Conservation (phyloP, 1,140 invertebrate genomes). For the Glossosoma conforme region DNA sequence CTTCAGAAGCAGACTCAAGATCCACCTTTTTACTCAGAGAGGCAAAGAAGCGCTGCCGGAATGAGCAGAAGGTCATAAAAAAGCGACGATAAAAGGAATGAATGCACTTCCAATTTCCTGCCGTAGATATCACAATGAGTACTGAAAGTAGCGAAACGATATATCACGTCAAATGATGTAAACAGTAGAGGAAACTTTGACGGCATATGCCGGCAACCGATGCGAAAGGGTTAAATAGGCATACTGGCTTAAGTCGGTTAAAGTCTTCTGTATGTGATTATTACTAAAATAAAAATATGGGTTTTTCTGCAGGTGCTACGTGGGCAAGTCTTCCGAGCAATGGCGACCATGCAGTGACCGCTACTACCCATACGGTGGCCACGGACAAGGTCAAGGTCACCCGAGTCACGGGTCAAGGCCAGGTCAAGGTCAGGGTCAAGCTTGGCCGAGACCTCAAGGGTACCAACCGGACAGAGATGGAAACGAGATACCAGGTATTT, state of each 20-base stretch:
- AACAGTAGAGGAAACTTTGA: no score
- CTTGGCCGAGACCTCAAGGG: slow-evolving; percentile 3
- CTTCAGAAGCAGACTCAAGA: no score
- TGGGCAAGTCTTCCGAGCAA: slow-evolving; percentile 65
- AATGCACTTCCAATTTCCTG: no score
- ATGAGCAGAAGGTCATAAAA: no score
- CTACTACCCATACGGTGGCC: slow-evolving; percentile 60
- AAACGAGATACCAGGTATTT: slow-evolving; percentile 24
- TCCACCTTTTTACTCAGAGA: no score
- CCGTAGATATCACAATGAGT: no score
- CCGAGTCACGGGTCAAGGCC: slow-evolving; percentile 78
- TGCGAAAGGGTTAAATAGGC: no score
- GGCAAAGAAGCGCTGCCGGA: no score
- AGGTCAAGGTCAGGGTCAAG: slow-evolving; percentile 45
- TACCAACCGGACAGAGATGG: slow-evolving; percentile 16
- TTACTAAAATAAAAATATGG: background rate
- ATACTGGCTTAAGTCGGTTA: slow-evolving; percentile 1
- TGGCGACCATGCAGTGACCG: slow-evolving; percentile 79
- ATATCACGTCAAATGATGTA: no score
- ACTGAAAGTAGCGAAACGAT: no score
- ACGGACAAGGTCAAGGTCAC: slow-evolving; percentile 48
- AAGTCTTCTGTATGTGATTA: no score
- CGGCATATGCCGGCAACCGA: no score
- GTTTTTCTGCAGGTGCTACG: slow-evolving; percentile 69
- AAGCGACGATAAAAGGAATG: background rate